These are phyloP conservation scores for Ormyrus nitidulus DNA, from an alignment of 2,888 invertebrate species.

Conservation along the genomic window DNA sequence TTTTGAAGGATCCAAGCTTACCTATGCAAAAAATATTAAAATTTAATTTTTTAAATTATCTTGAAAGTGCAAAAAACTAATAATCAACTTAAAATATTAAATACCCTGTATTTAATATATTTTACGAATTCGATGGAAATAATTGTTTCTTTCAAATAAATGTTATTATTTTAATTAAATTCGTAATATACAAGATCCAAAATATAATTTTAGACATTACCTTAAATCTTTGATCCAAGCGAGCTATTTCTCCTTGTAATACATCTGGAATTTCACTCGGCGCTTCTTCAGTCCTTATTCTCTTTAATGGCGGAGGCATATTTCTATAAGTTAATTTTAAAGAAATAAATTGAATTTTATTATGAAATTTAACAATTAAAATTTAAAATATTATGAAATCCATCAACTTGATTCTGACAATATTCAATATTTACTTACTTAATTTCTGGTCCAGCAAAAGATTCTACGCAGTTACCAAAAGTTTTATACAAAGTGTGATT, in stretches of 20 bases:
- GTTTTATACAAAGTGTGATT: conserved; percentile 95
- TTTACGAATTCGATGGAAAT: too few species aligned
- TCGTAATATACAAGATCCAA: neutral
- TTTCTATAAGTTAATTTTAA: conserved; percentile 75
- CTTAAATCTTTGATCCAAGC: conserved; percentile 93
- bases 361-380: neutral
- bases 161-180: neutral
- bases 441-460: conserved; percentile 92
- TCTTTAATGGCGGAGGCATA: conserved; percentile 85
- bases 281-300: conserved; percentile 83
- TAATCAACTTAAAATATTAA: too few species aligned
- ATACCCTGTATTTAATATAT: too few species aligned
- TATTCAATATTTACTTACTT: conserved; percentile 77
- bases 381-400: neutral
- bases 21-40: conserved; percentile 62
- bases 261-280: conserved; percentile 90
- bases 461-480: conserved; percentile 92
- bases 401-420: too few species aligned
- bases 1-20: conserved; percentile 78
- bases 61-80: neutral
- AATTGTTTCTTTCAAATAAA: too few species aligned
- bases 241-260: conserved; percentile 94
- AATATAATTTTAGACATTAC: conserved; percentile 73
- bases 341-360: neutral
- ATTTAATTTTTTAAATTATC: conserved; percentile 6